Evolutionary conservation across 2,888 invertebrate species (phyloP).

Genomic region (Aelia acuminata): DNA sequence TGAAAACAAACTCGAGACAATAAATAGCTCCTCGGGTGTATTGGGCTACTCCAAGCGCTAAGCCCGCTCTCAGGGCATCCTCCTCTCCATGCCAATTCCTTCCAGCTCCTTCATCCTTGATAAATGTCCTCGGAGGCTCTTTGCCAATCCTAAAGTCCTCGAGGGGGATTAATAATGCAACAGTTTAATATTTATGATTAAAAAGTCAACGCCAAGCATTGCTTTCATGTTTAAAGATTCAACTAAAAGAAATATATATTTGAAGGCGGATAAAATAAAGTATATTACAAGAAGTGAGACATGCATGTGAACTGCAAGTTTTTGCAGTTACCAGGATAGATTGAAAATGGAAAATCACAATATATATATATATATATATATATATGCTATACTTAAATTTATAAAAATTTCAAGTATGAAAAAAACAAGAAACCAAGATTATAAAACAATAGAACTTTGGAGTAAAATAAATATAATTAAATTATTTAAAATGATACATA

Average conservation of each 20-base stretch:
- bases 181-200: background rate
- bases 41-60: conserved; percentile 22
- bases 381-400: no score
- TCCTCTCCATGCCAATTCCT: conserved; percentile 23
- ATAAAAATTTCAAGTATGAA: no score
- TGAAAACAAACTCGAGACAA: conserved; percentile 49
- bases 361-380: no score
- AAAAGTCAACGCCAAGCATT: background rate
- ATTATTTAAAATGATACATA: no score
- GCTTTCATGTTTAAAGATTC: background rate
- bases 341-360: no score
- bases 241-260: background rate
- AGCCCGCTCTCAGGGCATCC: background rate
- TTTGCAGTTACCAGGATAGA: no score
- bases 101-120: background rate
- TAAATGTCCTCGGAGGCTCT: background rate
- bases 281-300: no score
- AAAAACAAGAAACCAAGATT: no score
- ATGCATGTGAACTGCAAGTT: no score
- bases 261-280: no score
- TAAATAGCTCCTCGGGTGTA: conserved; percentile 31
- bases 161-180: background rate
- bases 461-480: no score
- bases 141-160: background rate
- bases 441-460: no score